phyloP scores from a whole-genome alignment of 2,113 vertebrate species.

The Rhegmatorhina hoffmannsi region DNA sequence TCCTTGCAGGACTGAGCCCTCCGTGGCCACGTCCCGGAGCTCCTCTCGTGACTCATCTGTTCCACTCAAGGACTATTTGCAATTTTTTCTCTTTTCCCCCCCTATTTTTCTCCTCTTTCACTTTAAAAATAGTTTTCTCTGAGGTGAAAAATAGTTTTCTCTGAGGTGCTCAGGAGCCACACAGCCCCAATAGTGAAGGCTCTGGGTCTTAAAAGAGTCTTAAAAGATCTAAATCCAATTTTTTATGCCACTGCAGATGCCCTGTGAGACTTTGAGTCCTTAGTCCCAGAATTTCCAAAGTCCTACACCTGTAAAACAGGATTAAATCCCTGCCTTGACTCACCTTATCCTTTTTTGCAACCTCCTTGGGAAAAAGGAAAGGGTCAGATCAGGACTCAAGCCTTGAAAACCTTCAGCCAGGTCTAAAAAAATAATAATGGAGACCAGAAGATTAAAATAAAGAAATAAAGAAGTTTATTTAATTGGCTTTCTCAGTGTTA shows the following conservation, averaged over 20 bases:
- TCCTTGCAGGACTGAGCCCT: no score
- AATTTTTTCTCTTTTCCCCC: no score
- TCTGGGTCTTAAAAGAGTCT: not conserved
- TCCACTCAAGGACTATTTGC: not conserved
- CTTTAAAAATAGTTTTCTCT: not conserved
- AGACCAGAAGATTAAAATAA: not conserved
- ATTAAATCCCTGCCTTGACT: not conserved
- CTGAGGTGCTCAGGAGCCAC: not conserved
- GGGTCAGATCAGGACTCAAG: not conserved
- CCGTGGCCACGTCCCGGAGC: not conserved
- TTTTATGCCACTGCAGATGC: not conserved
- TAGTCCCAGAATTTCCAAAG: not conserved
- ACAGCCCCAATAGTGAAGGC: not conserved
- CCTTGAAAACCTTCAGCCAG: not conserved
- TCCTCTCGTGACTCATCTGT: not conserved
- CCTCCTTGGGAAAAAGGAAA: not conserved
- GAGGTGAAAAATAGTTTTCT: not conserved
- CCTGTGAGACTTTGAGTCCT: not conserved
- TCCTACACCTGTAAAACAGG: not conserved
- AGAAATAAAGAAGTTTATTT: not conserved
- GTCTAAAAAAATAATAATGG: no score
- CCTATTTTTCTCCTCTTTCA: not conserved
- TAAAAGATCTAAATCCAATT: not conserved
- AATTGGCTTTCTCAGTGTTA: not conserved
- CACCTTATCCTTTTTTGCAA: not conserved